Percentiles rank a stretch among this genome's conserved stretches.
These are phyloP conservation scores for Oryzias woworae DNA, from an alignment of 2,113 vertebrate species.

Conservation along the genomic window DNA sequence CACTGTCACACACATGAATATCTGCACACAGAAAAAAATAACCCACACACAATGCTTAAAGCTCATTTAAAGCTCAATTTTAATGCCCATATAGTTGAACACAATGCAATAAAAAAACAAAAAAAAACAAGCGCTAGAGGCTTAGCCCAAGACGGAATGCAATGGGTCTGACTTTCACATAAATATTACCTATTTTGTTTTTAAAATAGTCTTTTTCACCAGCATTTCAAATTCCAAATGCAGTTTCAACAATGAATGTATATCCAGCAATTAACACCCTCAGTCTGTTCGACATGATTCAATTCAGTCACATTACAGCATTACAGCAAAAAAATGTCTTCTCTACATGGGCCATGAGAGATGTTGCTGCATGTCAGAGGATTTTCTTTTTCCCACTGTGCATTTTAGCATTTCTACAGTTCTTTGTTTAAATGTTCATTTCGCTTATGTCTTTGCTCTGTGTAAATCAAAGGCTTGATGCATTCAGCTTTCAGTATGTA, in stretches of 20 bases:
- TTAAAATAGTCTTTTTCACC: not conserved
- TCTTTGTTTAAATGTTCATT: slow-evolving; percentile 17
- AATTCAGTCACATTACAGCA: not conserved
- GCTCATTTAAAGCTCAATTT: slow-evolving; percentile 29
- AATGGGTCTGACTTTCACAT: slow-evolving; percentile 29
- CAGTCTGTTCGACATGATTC: not conserved
- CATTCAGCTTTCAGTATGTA: slow-evolving; percentile 29
- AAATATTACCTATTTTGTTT: slow-evolving; percentile 1
- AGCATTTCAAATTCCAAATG: not conserved
- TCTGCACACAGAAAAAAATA: not conserved
- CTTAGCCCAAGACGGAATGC: slow-evolving; percentile 22
- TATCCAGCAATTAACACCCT: not conserved
- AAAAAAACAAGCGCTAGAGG: slow-evolving; percentile 6
- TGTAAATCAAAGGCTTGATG: slow-evolving; percentile 33
- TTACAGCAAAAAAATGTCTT: slow-evolving; percentile 2
- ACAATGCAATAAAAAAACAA: slow-evolving; percentile 10
- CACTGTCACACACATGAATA: slow-evolving; percentile 7
- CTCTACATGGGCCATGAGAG: slow-evolving; percentile 8
- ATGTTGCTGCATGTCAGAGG: not conserved
- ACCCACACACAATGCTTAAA: slow-evolving; percentile 6
- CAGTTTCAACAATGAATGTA: too few relatives aligned
- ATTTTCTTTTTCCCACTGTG: not conserved
- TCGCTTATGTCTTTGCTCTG: not conserved
- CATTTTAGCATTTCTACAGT: slow-evolving; percentile 5
- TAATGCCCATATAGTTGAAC: slow-evolving; percentile 27